phyloP scores from a whole-genome alignment of 2,113 vertebrate genomes.

The Mormyrus lacerda region DNA sequence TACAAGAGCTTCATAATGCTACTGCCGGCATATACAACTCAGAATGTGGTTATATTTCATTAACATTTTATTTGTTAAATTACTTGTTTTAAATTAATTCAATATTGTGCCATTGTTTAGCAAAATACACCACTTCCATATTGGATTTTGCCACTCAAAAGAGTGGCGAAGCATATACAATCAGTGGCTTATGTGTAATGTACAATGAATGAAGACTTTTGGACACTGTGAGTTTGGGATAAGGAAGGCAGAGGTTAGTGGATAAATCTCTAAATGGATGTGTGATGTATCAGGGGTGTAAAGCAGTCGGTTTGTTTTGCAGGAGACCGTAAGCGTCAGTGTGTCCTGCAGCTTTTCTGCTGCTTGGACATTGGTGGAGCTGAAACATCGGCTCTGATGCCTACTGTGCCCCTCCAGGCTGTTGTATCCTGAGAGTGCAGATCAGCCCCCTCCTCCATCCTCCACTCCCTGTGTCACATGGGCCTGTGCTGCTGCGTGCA shows the following conservation, averaged over 20 bases:
- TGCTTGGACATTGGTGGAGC: neutral
- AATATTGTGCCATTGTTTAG: neutral
- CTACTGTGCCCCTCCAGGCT: neutral
- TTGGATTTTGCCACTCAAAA: neutral
- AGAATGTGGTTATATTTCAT: neutral
- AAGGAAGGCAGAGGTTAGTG: neutral
- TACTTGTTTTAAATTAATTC: neutral
- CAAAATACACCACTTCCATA: neutral
- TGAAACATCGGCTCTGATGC: neutral
- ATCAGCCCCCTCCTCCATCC: neutral
- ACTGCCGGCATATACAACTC: neutral
- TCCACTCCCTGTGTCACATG: neutral
- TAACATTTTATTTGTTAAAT: neutral
- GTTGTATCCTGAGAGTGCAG: neutral
- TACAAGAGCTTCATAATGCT: neutral
- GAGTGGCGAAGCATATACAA: neutral
- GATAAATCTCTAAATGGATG: neutral
- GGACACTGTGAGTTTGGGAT: neutral
- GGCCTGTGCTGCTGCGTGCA: neutral
- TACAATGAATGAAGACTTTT: neutral
- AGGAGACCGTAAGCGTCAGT: neutral
- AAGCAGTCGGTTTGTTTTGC: neutral
- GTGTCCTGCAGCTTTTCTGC: neutral
- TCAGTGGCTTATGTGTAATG: neutral
- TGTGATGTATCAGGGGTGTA: neutral